Conservation (phyloP, 64 coral and sea anemone species). For the Pachyseris speciosa region DNA sequence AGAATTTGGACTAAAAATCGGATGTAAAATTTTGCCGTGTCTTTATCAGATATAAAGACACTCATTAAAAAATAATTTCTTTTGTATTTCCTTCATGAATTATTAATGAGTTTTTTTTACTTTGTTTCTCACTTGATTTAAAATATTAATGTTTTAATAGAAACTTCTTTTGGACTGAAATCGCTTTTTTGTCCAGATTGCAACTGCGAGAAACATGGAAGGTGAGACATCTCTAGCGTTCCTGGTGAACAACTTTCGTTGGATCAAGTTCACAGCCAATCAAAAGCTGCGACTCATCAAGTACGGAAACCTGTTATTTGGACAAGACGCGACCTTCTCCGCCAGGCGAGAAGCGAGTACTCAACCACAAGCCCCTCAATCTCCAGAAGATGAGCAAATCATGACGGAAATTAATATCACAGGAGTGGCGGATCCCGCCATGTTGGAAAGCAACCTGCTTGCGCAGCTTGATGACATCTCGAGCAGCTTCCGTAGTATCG, state of each 20-base stretch:
- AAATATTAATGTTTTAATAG: too few species aligned
- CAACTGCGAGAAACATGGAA: conserved; percentile 58
- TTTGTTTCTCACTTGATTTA: too few species aligned
- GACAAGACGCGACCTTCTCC: conserved; percentile 18
- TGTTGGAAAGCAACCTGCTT: conserved; percentile 72
- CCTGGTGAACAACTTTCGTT: conserved; percentile 82
- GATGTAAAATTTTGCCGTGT: too few species aligned
- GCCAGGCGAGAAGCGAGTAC: neutral
- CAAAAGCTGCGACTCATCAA: conserved; percentile 74
- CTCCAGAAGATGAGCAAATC: conserved; percentile 37
- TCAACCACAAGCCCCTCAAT: neutral
- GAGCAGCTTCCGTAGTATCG: conserved; percentile 81
- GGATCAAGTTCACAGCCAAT: conserved; percentile 58
- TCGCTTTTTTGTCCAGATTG: conserved; percentile 54
- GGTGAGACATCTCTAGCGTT: conserved; percentile 81
- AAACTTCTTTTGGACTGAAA: too few species aligned
- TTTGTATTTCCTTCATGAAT: too few species aligned
- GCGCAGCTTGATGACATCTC: conserved; percentile 93
- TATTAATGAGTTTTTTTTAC: too few species aligned
- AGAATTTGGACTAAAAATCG: too few species aligned
- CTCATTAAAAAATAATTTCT: too few species aligned
- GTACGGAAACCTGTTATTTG: conserved; percentile 58
- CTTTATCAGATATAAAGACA: too few species aligned
- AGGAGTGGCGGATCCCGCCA: conserved; percentile 44
- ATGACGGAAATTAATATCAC: conserved; percentile 88